Conservation (phyloP, 2,888 invertebrate genomes). For the Cheilosia vernalis region DNA sequence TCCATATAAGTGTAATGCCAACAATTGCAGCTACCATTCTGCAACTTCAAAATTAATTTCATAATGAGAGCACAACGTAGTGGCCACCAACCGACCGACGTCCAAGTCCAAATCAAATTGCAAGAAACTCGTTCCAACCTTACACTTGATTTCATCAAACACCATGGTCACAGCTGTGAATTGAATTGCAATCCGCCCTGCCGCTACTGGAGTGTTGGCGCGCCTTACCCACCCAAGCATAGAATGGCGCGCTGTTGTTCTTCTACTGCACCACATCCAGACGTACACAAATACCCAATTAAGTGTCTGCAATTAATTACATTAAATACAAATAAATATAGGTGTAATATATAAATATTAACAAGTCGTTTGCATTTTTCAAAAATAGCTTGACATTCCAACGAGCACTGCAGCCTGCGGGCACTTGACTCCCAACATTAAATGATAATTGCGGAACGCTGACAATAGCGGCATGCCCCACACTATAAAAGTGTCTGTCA, state of each 20-base stretch:
- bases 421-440: constrained; percentile 24
- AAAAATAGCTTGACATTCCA: neutral
- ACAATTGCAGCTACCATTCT: constrained; percentile 2
- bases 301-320: constrained; percentile 56
- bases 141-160: constrained; percentile 62
- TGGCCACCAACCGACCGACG: constrained; percentile 1
- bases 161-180: constrained; percentile 15
- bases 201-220: constrained; percentile 27
- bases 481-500: constrained; percentile 43
- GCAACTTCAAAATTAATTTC: constrained; percentile 36
- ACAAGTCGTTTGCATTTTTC: constrained; percentile 40
- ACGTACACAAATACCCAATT: constrained; percentile 56
- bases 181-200: constrained; percentile 5
- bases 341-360: constrained; percentile 20
- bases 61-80: constrained; percentile 12
- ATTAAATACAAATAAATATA: constrained; percentile 40
- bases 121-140: constrained; percentile 50
- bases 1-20: neutral
- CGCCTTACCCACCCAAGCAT: constrained; percentile 1
- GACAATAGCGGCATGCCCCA: constrained; percentile 2
- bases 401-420: neutral
- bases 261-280: neutral
- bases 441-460: constrained; percentile 44
- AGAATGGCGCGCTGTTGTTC: neutral
- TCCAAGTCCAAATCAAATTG: constrained; percentile 36